Evolutionary conservation across 2,113 vertebrate species (phyloP).

Genomic region (Periophthalmus modestus): DNA sequence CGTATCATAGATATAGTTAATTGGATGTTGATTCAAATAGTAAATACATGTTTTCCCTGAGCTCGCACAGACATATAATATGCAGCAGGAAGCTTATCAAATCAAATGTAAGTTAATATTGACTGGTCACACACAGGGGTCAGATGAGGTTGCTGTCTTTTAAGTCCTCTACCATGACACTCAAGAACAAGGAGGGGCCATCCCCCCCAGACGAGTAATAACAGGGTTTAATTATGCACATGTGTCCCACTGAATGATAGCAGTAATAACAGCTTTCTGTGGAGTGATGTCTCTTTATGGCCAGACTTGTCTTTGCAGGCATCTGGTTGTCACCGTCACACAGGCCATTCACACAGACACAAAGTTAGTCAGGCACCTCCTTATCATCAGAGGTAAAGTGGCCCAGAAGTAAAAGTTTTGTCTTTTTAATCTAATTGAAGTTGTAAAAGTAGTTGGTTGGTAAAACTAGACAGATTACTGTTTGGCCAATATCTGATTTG

Average conservation of each 20-base stretch:
- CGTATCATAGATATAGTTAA: constrained; percentile 43
- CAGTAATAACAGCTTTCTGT: constrained; percentile 73
- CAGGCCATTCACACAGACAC: constrained; percentile 63
- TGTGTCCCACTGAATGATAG: constrained; percentile 77
- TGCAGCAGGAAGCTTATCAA: constrained; percentile 45
- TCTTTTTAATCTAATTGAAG: background rate
- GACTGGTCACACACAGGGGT: constrained; percentile 44
- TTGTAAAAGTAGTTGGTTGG: background rate
- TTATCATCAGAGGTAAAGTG: constrained; percentile 13
- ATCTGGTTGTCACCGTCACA: constrained; percentile 63
- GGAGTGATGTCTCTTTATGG: constrained; percentile 63
- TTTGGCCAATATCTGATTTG: background rate
- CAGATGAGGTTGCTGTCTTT: constrained; percentile 25
- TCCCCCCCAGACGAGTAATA: constrained; percentile 54
- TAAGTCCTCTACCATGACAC: constrained; percentile 29
- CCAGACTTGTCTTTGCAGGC: constrained; percentile 63
- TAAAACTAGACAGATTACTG: background rate
- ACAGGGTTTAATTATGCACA: constrained; percentile 77
- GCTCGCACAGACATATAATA: constrained; percentile 42
- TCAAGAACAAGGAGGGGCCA: constrained; percentile 43
- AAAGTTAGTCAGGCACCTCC: constrained; percentile 63
- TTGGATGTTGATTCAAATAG: constrained; percentile 51
- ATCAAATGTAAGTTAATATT: constrained; percentile 52
- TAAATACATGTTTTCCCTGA: constrained; percentile 38
- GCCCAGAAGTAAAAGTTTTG: background rate